Evolutionary conservation across 1,140 invertebrate species (phyloP).

Genomic region (Drosophila yakuba): DNA sequence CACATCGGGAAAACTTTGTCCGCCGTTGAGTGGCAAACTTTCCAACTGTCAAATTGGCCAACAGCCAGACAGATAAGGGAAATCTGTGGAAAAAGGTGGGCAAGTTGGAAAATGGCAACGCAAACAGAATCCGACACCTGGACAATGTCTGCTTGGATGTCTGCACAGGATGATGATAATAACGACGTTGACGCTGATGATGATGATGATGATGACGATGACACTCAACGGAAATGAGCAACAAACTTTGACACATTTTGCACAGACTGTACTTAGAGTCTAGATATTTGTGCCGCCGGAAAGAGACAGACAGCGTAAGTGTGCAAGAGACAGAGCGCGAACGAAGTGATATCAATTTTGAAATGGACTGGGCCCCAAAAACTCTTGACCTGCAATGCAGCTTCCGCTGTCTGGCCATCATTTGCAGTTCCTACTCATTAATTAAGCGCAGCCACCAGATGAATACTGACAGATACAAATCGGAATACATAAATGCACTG

Average conservation of each 20-base stretch:
- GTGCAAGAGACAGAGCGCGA: neutral
- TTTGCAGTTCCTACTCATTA: slow-evolving; percentile 40
- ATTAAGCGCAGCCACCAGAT: slow-evolving; percentile 49
- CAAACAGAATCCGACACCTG: slow-evolving; percentile 47
- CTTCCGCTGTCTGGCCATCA: slow-evolving; percentile 30
- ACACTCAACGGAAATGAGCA: slow-evolving; percentile 33
- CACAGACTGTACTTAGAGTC: slow-evolving; percentile 24
- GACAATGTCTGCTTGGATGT: slow-evolving; percentile 36
- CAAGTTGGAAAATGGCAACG: slow-evolving; percentile 21
- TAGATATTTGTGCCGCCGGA: slow-evolving; percentile 4
- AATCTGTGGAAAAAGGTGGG: neutral
- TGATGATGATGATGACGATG: slow-evolving; percentile 13
- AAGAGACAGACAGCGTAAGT: neutral
- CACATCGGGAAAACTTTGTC: slow-evolving; percentile 37
- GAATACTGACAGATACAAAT: slow-evolving; percentile 46
- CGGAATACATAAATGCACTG: slow-evolving; percentile 25
- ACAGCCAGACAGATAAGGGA: slow-evolving; percentile 41
- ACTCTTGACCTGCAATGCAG: slow-evolving; percentile 59
- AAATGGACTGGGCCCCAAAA: slow-evolving; percentile 19
- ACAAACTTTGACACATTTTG: slow-evolving; percentile 44
- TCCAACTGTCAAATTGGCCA: slow-evolving; percentile 48
- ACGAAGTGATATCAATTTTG: slow-evolving; percentile 49
- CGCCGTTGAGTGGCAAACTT: slow-evolving; percentile 37
- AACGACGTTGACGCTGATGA: neutral
- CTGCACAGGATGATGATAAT: slow-evolving; percentile 23